A percentile compares a stretch with the other conserved stretches of the same genome.
Evolutionary conservation across 2,888 invertebrate species (phyloP).

Genomic region (Cartodere bifasciata): DNA sequence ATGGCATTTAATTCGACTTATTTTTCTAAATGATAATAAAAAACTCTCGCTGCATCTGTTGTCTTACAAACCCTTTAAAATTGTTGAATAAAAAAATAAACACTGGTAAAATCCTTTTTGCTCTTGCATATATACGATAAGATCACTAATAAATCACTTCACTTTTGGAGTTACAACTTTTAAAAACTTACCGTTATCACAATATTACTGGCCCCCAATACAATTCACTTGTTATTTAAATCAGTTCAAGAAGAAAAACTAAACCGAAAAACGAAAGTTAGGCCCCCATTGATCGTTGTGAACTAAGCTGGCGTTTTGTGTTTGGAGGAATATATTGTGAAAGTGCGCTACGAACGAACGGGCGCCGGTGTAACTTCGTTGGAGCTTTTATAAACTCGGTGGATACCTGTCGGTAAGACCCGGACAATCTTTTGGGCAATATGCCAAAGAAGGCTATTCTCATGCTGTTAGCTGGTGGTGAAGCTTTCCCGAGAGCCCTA

Average conservation of each 20-base stretch:
- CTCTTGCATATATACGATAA: too few relatives aligned
- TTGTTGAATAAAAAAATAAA: too few relatives aligned
- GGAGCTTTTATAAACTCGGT: conserved; percentile 47
- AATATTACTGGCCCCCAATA: conserved; percentile 30
- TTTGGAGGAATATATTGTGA: conserved; percentile 6
- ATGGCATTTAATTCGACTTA: too few relatives aligned
- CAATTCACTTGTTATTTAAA: conserved; percentile 24
- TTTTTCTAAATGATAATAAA: too few relatives aligned
- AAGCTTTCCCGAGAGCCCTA: too few relatives aligned
- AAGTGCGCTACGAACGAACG: conserved; percentile 43
- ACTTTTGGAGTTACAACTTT: too few relatives aligned
- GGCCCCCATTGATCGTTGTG: conserved; percentile 36
- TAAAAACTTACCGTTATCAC: conserved; percentile 33
- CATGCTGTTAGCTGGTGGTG: too few relatives aligned
- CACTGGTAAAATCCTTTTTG: too few relatives aligned
- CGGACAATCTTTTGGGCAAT: conserved; percentile 25
- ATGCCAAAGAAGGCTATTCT: conserved; percentile 27
- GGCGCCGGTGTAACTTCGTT: conserved; percentile 38
- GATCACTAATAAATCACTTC: too few relatives aligned
- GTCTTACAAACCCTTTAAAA: too few relatives aligned
- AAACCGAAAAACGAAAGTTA: conserved; percentile 22
- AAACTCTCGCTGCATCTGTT: too few relatives aligned
- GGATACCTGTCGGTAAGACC: conserved; percentile 39
- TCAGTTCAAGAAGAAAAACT: conserved; percentile 19
- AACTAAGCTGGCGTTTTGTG: conserved; percentile 34